Base-by-base conservation (phyloP, 2,888 invertebrate genomes). In the Aspidiotus rigidus region DNA sequence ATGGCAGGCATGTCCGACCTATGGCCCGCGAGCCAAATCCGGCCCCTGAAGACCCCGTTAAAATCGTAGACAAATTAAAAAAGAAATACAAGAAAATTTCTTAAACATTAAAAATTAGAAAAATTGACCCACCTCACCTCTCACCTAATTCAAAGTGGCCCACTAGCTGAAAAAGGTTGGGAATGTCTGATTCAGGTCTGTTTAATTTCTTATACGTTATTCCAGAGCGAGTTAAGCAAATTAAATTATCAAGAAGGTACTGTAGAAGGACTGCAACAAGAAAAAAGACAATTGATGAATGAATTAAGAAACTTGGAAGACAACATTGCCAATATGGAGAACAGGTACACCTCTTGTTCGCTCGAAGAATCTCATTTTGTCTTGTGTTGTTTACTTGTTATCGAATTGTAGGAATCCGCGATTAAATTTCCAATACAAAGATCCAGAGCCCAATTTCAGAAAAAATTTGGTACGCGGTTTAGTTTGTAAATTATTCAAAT, bases 401-500 rank as follows among this genome's bases (percentile, higher is more conserved):
- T 59, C 39, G 16, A 39, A 28, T 10, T 59, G 9, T 13, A 64
- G 64, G 16, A 64, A 64, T 64, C 16, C n/a, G 13, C 11, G 60
- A 56, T 39, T 84, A 69, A 77, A 83, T 74, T 89, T 95, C 77
- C 81, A 83, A 9, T 96, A 93, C 79, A 78, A 80, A 40, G 87
- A 90, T 78, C 95, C 95, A 0, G 85, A 86, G 72, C 83, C 83
- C 0, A 83, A 85, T 78, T 93, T 91, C 76, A 83, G 89, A 75
- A 79, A 80, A 1, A 76, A 77, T 0, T 81, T 82, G 72, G 88
- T 93, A 0, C 82, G 83, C 73, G 96, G 96, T 15, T 83, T 90
- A 40, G 86, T 93, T 0, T 90, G 90, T 73, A 85, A 88, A 73
- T 80, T 95, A 72, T 83, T 98, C 69, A 82, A 83, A 53, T 84